These are phyloP conservation scores for Chloroceryle amazona DNA, from an alignment of 2,797 vertebrate species.

Conservation along the genomic window DNA sequence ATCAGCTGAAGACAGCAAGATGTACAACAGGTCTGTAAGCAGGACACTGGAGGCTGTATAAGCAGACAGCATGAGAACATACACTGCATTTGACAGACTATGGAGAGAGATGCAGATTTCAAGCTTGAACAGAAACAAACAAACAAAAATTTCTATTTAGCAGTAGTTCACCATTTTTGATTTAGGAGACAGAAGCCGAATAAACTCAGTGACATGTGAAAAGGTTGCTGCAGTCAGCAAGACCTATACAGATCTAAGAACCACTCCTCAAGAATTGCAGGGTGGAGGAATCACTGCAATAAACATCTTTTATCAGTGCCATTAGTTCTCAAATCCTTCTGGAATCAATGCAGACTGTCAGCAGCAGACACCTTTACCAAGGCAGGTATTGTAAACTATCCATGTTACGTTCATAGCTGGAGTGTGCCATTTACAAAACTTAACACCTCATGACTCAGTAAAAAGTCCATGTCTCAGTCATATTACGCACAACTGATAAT, in stretches of 20 bases:
- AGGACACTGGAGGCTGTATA: background rate
- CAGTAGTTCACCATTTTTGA: background rate
- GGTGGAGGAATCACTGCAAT: background rate
- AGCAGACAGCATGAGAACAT: background rate
- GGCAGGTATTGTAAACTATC: background rate
- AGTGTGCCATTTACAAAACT: background rate
- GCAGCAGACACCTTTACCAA: background rate
- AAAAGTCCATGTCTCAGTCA: background rate
- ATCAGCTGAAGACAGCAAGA: background rate
- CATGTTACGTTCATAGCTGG: background rate
- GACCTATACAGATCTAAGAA: background rate
- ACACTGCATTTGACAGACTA: accelerated
- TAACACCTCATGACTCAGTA: background rate
- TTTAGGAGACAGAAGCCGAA: background rate
- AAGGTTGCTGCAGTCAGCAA: background rate
- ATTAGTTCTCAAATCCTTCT: background rate
- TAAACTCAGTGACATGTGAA: background rate
- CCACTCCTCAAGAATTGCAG: background rate
- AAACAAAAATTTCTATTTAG: background rate
- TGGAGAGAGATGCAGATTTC: background rate
- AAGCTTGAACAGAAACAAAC: background rate
- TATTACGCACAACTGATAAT: background rate
- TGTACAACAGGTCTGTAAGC: accelerated
- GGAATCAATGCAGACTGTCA: background rate
- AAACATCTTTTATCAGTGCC: background rate